Evolutionary conservation across 2,888 invertebrate genomes (phyloP), one percentile per base, ranked within the genome.

Genomic region (Altica lythri): DNA sequence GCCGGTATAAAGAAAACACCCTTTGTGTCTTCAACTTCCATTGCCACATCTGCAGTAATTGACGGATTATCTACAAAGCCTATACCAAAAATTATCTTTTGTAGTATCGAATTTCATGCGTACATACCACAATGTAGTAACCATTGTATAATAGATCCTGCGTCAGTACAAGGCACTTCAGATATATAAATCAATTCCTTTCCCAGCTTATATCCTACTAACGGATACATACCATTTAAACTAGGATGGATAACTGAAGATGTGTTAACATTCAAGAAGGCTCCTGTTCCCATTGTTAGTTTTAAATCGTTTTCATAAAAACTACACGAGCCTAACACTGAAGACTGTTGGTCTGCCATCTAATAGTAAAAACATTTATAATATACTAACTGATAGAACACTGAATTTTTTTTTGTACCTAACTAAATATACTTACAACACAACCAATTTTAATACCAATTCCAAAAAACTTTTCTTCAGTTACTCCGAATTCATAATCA

Each of bases 221-320:
- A 77, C 0, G 98, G 97, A 77, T 95, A 95, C 27, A 95, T 80
- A 0, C 95, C 95, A 46, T 86, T 84, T 2, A 90, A 77, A 38
- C 92, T 91, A 0, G 92, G 89, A 70, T 91, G 90, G 0, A 94
- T 88, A 57, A 79, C 72, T 0, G 68, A 61, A 0, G 90, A 91
- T 0, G 94, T 92, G 71, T 93, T 89, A 25, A 94, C 83, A 72
- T 94, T 85, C 34, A 95, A 77, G 76, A 96, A 96, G 0, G 90
- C 89, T 0, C 96, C 96, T 0, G 95, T 96, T 0, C 95, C 95
- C 79, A 96, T 82, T 0, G 95, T 95, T 1, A 95, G 78, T 72
- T 95, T 95, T 1, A 92, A 81, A 71, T 91, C 89, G 17, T 91
- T 90, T 0, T 81, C 77, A 2, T 83, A 75, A 69, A 90, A 90